These are phyloP conservation scores for Hirtodrosophila cameraria DNA, from an alignment of 2,888 invertebrate species.

Conservation along the genomic window DNA sequence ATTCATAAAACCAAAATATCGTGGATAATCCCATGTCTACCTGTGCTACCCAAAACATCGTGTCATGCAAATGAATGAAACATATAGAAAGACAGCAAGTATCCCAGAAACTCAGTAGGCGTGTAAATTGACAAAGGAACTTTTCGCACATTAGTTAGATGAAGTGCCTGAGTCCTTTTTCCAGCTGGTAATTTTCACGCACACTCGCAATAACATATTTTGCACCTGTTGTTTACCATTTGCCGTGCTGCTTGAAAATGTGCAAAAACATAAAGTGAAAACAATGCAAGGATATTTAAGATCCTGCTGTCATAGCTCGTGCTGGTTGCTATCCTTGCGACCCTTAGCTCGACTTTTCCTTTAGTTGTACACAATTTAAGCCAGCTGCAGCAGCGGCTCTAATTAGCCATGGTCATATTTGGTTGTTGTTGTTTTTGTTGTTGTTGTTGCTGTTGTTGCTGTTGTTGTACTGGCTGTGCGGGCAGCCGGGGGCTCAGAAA, in stretches of 20 bases:
- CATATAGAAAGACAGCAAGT: too few species aligned
- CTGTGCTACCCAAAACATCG: conserved; percentile 35
- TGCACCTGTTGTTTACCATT: conserved; percentile 71
- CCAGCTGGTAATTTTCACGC: conserved; percentile 44
- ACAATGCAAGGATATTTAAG: conserved; percentile 32
- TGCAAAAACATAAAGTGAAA: conserved; percentile 27
- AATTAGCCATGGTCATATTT: conserved; percentile 46
- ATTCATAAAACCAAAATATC: conserved; percentile 46
- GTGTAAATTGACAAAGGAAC: conserved; percentile 76
- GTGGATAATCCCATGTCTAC: conserved; percentile 63
- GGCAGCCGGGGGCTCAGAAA: conserved; percentile 6
- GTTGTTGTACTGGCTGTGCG: conserved; percentile 5
- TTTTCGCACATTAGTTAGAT: conserved; percentile 81
- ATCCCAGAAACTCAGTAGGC: conserved; percentile 44
- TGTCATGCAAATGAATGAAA: conserved; percentile 76
- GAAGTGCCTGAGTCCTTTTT: conserved; percentile 46
- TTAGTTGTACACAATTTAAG: not conserved
- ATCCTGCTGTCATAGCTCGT: conserved; percentile 55
- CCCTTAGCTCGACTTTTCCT: conserved; percentile 18
- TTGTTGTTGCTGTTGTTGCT: conserved; percentile 14
- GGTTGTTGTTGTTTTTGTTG: too few species aligned
- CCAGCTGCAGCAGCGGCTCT: conserved; percentile 51
- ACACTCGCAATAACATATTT: conserved; percentile 29
- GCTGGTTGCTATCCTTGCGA: conserved; percentile 32
- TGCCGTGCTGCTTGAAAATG: conserved; percentile 62